A percentile compares a stretch with the other conserved stretches of the same genome.
phyloP scores from a whole-genome alignment of 2,888 invertebrate species.

The Dascillus cervinus region DNA sequence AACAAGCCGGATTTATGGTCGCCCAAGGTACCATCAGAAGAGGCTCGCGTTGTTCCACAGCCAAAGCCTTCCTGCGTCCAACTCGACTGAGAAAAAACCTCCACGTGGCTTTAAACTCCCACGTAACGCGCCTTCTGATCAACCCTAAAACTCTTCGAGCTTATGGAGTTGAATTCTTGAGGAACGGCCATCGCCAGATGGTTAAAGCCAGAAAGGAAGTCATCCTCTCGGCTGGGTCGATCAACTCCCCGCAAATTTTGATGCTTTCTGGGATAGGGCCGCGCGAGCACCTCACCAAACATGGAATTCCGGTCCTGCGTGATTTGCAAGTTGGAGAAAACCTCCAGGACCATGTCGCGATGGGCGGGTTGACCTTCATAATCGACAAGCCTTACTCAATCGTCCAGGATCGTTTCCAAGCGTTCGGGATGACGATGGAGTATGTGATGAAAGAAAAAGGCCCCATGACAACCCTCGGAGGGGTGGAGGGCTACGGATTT shows the following conservation, averaged over 20 bases:
- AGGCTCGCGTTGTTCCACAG: slow-evolving; percentile 78
- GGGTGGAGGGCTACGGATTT: slow-evolving; percentile 82
- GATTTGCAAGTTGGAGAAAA: slow-evolving; percentile 75
- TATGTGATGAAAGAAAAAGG: slow-evolving; percentile 72
- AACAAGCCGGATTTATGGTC: slow-evolving; percentile 79
- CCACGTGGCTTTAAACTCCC: slow-evolving; percentile 72
- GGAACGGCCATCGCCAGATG: slow-evolving; percentile 61
- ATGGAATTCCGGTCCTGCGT: slow-evolving; percentile 66
- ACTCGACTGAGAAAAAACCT: slow-evolving; percentile 68
- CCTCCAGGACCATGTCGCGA: slow-evolving; percentile 82
- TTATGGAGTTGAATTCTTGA: slow-evolving; percentile 71
- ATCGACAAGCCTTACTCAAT: slow-evolving; percentile 80
- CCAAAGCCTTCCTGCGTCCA: slow-evolving; percentile 79
- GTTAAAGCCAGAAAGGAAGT: slow-evolving; percentile 75
- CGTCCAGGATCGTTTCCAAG: slow-evolving; percentile 68
- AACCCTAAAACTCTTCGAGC: slow-evolving; percentile 68
- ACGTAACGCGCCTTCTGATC: slow-evolving; percentile 68
- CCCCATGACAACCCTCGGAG: slow-evolving; percentile 81
- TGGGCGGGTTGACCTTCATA: slow-evolving; percentile 72
- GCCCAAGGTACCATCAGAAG: slow-evolving; percentile 78
- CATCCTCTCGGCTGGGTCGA: slow-evolving; percentile 81
- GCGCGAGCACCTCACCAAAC: slow-evolving; percentile 55
- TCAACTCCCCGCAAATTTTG: slow-evolving; percentile 85
- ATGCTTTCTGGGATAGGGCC: slow-evolving; percentile 75
- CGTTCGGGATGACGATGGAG: slow-evolving; percentile 71